Base-by-base conservation (phyloP, 2,113 vertebrate species). In the Erythrocercus mccallii region DNA sequence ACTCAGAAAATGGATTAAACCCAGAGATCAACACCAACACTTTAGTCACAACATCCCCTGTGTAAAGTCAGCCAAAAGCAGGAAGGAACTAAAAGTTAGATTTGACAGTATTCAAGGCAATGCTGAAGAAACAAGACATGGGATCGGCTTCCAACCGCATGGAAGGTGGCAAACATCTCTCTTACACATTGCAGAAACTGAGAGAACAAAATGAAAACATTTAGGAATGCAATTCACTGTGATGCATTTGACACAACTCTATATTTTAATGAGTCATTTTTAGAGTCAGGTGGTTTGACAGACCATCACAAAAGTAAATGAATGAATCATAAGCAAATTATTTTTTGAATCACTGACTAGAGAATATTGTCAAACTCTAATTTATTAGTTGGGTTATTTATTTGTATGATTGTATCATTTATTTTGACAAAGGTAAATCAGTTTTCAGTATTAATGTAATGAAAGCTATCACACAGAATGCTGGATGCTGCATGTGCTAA, bases 351-450 rank as follows among this genome's bases (percentile, higher is more conserved):
- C 57, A 45, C 15, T 76, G 33, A 51, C 54, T 81, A 58, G 20
- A 86, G 79, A 87, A 70, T 15, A 64, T 1, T 76, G 54, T 40
- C 42, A 70, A 88, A 76, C 37, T 60, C 22, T 65, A 72, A 90
- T 72, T 91, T 77, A 82, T 62, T 42, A 61, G 37, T 27, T 88
- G 31, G 45, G 16, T 31, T 74, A 73, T 90, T 90, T 94, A 85
- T 77, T 66, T 86, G 40, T 42, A 71, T 35, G 38, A 50, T 35
- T 54, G 21, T 24, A 47, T 88, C 17, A 78, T 70, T 88, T 91
- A 82, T 73, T 94, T 94, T 88, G 64, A 93, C 33, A 94, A 77
- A 37, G 31, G 6, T 24, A 88, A 83, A 93, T 90, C 62, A 66
- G n/a, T 83, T 88, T 91, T 64, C 76, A 78, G 27, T 38, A 38